Evolutionary conservation across 2,113 vertebrate genomes (phyloP).

Genomic region (Phocoena phocoena): DNA sequence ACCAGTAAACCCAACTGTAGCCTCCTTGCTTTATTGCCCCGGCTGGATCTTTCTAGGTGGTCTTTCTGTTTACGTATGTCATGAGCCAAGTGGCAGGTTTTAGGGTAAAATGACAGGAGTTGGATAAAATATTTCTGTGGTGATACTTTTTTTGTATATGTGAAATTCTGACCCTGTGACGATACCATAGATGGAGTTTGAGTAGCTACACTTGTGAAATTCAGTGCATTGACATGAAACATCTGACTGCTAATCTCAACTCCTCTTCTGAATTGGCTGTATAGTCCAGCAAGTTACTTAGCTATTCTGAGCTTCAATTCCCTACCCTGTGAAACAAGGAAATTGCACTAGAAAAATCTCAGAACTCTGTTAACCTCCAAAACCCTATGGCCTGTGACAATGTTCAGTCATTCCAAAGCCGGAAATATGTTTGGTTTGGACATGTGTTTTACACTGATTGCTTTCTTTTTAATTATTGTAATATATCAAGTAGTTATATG

Average conservation of each 20-base stretch:
- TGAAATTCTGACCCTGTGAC: background rate
- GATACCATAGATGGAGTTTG: background rate
- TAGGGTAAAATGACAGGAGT: background rate
- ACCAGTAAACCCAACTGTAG: background rate
- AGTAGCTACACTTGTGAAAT: background rate
- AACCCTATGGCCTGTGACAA: background rate
- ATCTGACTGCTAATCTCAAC: background rate
- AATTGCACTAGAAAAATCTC: background rate
- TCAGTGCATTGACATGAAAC: background rate
- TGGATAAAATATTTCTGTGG: background rate
- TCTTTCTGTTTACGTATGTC: background rate
- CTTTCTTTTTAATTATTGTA: background rate
- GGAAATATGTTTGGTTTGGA: background rate
- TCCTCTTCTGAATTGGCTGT: background rate
- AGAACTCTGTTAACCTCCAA: background rate
- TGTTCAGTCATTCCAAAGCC: slow-evolving; percentile 8
- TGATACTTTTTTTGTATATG: background rate
- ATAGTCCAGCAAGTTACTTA: background rate
- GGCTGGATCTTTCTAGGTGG: background rate
- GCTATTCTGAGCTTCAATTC: background rate
- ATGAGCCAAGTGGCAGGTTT: background rate
- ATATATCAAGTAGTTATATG: background rate
- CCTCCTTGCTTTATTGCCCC: background rate
- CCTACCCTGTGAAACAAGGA: background rate
- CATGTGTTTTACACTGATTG: background rate